Evolutionary conservation across 64 coral and sea anemone genomes (phyloP), one percentile per base, ranked within the genome.

Genomic region (Catalaphyllia jardinei): DNA sequence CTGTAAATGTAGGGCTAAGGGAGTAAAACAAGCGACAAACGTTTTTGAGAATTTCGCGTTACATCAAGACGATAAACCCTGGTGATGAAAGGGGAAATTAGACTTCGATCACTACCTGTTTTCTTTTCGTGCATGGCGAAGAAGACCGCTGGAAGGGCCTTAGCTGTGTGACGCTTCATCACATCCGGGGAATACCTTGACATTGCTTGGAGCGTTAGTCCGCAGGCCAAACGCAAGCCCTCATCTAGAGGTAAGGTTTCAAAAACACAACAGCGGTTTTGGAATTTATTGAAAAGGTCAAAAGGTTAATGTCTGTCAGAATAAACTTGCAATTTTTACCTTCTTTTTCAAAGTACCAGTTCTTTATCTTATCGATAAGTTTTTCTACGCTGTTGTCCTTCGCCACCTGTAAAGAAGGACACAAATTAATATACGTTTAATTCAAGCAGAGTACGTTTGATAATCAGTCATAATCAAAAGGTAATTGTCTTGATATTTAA

Each of bases 281-380:
- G 0, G 14, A 25, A 11, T 50, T 52, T 29, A 52, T 29, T 4
- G 18, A 25, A 75, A 78, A 49, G 13, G n/a, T 31, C 18, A 71
- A 71, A 69, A 29, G 18, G 0, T 8, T 15, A 30, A 38, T 7
- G 10, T n/a, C 35, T 17, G 20, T 50, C 49, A 51, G 2, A 20
- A 15, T 14, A 35, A 39, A 4, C 4, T 46, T 5, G 42, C 83
- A 10, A 8, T 74, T 77, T 22, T 87, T 89, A 96, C 94, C 94
- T 95, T 98, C 96, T 64, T 98, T 98, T 78, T 98, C 96, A 35
- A 98, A 88, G 54, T 98, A 98, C 96, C 96, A 98, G 1, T 94
- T 93, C 73, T 95, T 95, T 63, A 98, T 87, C 90, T 88, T 92
- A 14, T 90, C 89, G 25, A 98, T 93, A 28, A 95, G 57, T 78